phyloP scores from a whole-genome alignment of 2,113 vertebrate genomes.

The Cariama cristata region DNA sequence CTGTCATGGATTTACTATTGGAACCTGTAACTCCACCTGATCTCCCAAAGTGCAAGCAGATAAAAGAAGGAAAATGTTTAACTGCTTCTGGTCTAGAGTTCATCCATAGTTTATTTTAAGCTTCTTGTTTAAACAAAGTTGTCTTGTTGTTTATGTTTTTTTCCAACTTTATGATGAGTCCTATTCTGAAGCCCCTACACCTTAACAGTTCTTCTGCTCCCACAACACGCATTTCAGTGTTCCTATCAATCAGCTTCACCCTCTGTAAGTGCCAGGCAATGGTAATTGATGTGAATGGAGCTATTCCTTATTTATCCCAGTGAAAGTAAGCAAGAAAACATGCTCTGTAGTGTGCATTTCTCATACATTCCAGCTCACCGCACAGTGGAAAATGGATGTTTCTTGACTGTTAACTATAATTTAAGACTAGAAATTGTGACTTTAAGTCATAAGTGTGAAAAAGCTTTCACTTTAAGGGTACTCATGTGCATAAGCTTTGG shows the following conservation, averaged over 20 bases:
- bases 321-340: background rate
- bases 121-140: background rate
- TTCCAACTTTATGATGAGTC: background rate
- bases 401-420: slow-evolving; percentile 52
- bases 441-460: slow-evolving; percentile 57
- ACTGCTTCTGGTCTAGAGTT: background rate
- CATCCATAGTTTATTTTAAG: background rate
- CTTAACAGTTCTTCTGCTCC: background rate
- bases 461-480: slow-evolving; percentile 39
- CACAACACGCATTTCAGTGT: background rate
- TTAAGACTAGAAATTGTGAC: slow-evolving; percentile 43
- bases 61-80: background rate
- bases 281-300: background rate
- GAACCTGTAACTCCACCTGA: background rate
- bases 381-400: slow-evolving; percentile 31
- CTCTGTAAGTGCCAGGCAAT: background rate
- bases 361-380: background rate
- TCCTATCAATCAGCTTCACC: background rate
- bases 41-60: background rate
- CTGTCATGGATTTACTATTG: background rate
- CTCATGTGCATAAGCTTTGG: background rate
- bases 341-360: background rate
- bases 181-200: background rate
- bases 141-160: background rate
- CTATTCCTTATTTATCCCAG: background rate